These are phyloP conservation scores for Pteria penguin DNA, from an alignment of 2,888 invertebrate genomes.

Conservation along the genomic window DNA sequence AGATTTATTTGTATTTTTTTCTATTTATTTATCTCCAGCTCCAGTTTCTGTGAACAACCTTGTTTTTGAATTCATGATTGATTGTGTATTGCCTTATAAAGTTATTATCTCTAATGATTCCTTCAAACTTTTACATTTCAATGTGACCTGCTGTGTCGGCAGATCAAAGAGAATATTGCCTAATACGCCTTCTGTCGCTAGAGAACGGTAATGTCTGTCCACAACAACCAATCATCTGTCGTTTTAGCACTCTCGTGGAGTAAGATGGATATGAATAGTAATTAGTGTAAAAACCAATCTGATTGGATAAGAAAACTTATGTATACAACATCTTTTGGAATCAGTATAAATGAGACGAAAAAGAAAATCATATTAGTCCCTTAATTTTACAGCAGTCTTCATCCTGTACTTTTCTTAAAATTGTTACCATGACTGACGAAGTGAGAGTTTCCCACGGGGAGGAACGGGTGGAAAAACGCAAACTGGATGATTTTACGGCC, in stretches of 20 bases:
- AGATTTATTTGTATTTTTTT: too few relatives aligned
- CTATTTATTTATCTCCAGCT: too few relatives aligned
- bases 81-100: too few relatives aligned
- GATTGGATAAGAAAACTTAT: slow-evolving; percentile 53
- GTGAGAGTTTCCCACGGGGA: slow-evolving; percentile 71
- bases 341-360: slow-evolving; percentile 55
- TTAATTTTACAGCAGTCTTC: slow-evolving; percentile 56
- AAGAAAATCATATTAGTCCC: slow-evolving; percentile 64
- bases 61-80: too few relatives aligned
- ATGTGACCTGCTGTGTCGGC: neutral
- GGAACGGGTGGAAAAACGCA: slow-evolving; percentile 79
- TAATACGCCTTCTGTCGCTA: neutral
- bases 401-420: slow-evolving; percentile 32
- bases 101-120: too few relatives aligned
- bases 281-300: slow-evolving; percentile 42
- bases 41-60: too few relatives aligned
- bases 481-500: slow-evolving; percentile 91
- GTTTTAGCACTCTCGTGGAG: slow-evolving; percentile 24
- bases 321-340: slow-evolving; percentile 38
- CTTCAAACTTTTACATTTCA: too few relatives aligned
- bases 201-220: neutral
- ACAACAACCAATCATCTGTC: slow-evolving; percentile 34
- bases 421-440: slow-evolving; percentile 73
- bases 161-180: neutral
- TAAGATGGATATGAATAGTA: slow-evolving; percentile 33